These are phyloP conservation scores for Rynchops niger DNA, from an alignment of 2,113 vertebrate species.

Conservation along the genomic window DNA sequence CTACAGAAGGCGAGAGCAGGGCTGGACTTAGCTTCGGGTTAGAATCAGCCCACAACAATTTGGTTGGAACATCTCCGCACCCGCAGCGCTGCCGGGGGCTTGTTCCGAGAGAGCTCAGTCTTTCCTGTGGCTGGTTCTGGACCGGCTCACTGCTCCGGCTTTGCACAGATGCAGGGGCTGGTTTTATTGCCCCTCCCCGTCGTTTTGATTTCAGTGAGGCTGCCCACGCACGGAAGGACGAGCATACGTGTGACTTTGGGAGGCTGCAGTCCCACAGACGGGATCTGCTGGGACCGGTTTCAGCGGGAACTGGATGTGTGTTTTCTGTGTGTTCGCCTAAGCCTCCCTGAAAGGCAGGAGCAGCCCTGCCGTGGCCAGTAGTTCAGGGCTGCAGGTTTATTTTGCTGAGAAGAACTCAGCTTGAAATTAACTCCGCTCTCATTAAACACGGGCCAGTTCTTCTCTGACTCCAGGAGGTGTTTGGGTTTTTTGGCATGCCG, in stretches of 20 bases:
- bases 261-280: not conserved
- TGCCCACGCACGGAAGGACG: fast-evolving
- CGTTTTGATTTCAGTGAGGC: not conserved
- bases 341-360: not conserved
- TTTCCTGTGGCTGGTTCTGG: not conserved
- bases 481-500: not conserved
- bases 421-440: not conserved
- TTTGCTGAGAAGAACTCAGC: not conserved
- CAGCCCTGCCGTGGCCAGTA: not conserved
- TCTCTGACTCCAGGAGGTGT: not conserved
- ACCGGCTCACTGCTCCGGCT: not conserved
- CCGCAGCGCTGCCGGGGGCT: not conserved
- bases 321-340: not conserved
- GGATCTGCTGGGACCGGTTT: not conserved
- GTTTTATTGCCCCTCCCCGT: not conserved
- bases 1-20: not conserved
- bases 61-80: not conserved
- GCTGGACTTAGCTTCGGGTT: not conserved
- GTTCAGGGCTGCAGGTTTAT: not conserved
- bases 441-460: not conserved
- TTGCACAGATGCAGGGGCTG: not conserved
- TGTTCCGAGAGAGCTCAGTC: fast-evolving
- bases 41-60: too few relatives aligned
- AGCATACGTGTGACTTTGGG: not conserved
- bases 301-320: not conserved